Percentiles rank a stretch among this genome's conserved stretches.
Conservation (phyloP, 2,888 invertebrate species). For the Horisme vitalbata region DNA sequence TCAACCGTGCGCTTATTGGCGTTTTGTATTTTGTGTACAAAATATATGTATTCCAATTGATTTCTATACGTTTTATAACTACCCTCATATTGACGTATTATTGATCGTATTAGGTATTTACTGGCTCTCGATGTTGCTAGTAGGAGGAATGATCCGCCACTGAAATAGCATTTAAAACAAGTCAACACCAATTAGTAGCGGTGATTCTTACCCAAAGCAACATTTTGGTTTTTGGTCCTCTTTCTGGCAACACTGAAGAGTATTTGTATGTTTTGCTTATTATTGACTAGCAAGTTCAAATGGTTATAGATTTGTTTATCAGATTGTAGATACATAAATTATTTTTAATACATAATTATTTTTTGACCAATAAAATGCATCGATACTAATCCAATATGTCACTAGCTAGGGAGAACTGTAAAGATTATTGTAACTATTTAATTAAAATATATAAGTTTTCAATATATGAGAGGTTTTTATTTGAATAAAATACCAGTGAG, state of each 20-base stretch:
- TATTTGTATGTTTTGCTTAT: slow-evolving; percentile 46
- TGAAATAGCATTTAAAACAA: slow-evolving; percentile 41
- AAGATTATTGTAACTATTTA: slow-evolving; percentile 81
- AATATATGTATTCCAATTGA: slow-evolving; percentile 52
- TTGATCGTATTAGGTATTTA: slow-evolving; percentile 46
- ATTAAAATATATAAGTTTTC: slow-evolving; percentile 82
- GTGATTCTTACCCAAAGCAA: slow-evolving; percentile 22
- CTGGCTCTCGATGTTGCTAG: slow-evolving; percentile 43
- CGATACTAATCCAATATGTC: slow-evolving; percentile 71
- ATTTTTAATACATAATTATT: slow-evolving; percentile 65
- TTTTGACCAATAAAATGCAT: slow-evolving; percentile 78
- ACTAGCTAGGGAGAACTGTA: slow-evolving; percentile 81
- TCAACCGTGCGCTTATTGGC: slow-evolving; percentile 31
- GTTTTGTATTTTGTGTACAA: slow-evolving; percentile 29
- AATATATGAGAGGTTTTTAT: slow-evolving; percentile 49
- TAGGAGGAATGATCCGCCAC: slow-evolving; percentile 10
- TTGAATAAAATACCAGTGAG: slow-evolving; percentile 56
- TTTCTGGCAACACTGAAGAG: slow-evolving; percentile 51
- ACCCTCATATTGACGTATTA: slow-evolving; percentile 54
- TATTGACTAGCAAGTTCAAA: slow-evolving; percentile 57
- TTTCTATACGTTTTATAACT: slow-evolving; percentile 41
- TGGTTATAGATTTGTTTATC: slow-evolving; percentile 68
- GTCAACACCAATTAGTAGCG: slow-evolving; percentile 19
- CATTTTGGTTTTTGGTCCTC: slow-evolving; percentile 31
- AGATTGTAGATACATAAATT: slow-evolving; percentile 77